Conservation (phyloP, 1,140 invertebrate species). For the Eupeodes corollae region DNA sequence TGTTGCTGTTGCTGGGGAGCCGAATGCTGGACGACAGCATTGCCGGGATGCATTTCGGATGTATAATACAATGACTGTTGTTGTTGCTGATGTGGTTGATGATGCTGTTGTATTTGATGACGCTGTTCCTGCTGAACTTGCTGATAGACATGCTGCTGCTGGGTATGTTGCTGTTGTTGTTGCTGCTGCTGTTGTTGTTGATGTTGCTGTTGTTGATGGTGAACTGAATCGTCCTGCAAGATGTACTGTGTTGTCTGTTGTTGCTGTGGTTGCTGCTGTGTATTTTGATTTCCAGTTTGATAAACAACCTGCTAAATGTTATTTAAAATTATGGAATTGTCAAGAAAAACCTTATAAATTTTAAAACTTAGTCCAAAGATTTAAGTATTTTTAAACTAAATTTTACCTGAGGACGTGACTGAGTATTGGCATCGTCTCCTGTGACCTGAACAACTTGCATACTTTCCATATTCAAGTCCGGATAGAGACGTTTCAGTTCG, state of each 20-base stretch:
- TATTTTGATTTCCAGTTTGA: slow-evolving; percentile 21
- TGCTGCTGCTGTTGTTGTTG: slow-evolving; percentile 10
- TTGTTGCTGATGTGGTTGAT: slow-evolving; percentile 11
- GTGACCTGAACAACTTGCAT: slow-evolving; percentile 32
- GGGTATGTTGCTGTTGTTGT: slow-evolving; percentile 4
- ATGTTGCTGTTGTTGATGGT: slow-evolving; percentile 18
- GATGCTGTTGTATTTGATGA: slow-evolving; percentile 1
- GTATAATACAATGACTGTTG: slow-evolving; percentile 28
- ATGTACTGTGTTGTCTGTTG: not conserved
- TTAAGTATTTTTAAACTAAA: not conserved
- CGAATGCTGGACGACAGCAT: slow-evolving; percentile 23
- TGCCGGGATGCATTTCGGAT: slow-evolving; percentile 22
- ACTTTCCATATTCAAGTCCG: slow-evolving; percentile 8
- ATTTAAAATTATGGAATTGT: slow-evolving; percentile 29
- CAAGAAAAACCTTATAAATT: slow-evolving; percentile 1
- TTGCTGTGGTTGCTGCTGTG: slow-evolving; percentile 6
- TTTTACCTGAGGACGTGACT: slow-evolving; percentile 4
- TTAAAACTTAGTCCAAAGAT: not conserved
- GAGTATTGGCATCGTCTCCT: slow-evolving; percentile 28
- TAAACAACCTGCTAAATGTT: slow-evolving; percentile 34
- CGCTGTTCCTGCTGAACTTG: slow-evolving; percentile 6
- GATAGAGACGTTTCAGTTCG: slow-evolving; percentile 1
- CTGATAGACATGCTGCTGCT: slow-evolving; percentile 5
- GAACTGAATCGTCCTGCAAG: not conserved
- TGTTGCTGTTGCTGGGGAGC: slow-evolving; percentile 25